Evolutionary conservation across 2,113 vertebrate genomes (phyloP).

Genomic region (Aptenodytes forsteri): DNA sequence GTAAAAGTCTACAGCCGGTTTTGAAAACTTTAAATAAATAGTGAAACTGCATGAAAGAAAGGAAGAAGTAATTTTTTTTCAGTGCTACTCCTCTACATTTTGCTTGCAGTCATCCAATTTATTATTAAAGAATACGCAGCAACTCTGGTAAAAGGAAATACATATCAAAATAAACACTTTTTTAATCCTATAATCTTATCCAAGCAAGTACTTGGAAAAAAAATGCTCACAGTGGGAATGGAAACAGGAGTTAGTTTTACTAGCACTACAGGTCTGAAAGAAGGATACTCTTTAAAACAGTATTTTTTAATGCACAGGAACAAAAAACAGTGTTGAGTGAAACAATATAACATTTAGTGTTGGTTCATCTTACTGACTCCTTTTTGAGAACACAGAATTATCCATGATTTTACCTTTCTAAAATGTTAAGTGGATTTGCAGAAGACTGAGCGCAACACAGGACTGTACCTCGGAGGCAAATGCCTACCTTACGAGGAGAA

Average conservation of each 20-base stretch:
- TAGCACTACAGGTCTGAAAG: background rate
- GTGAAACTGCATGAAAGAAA: background rate
- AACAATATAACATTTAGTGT: background rate
- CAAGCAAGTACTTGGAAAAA: background rate
- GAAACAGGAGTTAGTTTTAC: background rate
- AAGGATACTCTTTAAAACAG: background rate
- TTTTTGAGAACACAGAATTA: background rate
- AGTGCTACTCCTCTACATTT: background rate
- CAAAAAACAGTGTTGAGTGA: background rate
- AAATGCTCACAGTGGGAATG: background rate
- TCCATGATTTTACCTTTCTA: background rate
- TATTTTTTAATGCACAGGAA: background rate
- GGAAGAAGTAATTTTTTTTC: background rate
- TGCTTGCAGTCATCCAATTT: background rate
- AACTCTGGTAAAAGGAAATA: background rate
- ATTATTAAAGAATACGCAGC: background rate
- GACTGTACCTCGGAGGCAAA: background rate
- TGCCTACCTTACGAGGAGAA: background rate
- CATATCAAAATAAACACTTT: background rate
- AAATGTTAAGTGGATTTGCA: background rate
- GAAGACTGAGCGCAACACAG: background rate
- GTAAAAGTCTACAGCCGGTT: background rate
- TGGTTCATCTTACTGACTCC: background rate
- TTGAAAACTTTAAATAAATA: background rate
- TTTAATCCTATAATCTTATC: background rate